These are phyloP conservation scores for Pelusios castaneus DNA, from an alignment of 2,113 vertebrate genomes.

Conservation along the genomic window DNA sequence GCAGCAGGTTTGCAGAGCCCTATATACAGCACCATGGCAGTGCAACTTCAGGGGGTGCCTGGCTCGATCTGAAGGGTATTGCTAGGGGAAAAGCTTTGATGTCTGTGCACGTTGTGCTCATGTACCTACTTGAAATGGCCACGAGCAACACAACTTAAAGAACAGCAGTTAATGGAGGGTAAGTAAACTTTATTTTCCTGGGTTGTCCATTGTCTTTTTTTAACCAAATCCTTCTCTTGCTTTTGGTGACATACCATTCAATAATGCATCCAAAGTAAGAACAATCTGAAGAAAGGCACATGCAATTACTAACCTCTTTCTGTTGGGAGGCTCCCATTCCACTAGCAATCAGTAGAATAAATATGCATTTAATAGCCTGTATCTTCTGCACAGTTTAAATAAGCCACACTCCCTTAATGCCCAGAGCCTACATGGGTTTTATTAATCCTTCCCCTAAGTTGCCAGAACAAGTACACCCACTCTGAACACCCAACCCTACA, in stretches of 20 bases:
- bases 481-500: neutral
- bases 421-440: neutral
- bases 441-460: neutral
- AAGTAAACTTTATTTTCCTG: neutral
- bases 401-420: neutral
- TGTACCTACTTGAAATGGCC: too few species aligned
- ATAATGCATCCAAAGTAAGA: neutral
- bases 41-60: too few species aligned
- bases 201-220: neutral
- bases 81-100: too few species aligned
- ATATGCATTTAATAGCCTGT: neutral
- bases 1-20: too few species aligned
- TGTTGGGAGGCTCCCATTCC: too few species aligned
- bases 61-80: too few species aligned
- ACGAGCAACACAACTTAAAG: too few species aligned
- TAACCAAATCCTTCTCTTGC: too few species aligned
- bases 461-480: neutral
- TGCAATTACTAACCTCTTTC: neutral
- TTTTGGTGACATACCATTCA: neutral
- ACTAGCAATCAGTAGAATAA: too few species aligned
- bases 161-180: too few species aligned
- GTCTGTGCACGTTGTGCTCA: too few species aligned
- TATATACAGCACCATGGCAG: too few species aligned
- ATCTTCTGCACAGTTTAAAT: neutral
- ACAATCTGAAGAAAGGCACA: neutral